Percentiles rank a stretch among this genome's conserved stretches.
These are phyloP conservation scores for Heliconius ethilla DNA, from an alignment of 2,888 invertebrate genomes.

Conservation along the genomic window DNA sequence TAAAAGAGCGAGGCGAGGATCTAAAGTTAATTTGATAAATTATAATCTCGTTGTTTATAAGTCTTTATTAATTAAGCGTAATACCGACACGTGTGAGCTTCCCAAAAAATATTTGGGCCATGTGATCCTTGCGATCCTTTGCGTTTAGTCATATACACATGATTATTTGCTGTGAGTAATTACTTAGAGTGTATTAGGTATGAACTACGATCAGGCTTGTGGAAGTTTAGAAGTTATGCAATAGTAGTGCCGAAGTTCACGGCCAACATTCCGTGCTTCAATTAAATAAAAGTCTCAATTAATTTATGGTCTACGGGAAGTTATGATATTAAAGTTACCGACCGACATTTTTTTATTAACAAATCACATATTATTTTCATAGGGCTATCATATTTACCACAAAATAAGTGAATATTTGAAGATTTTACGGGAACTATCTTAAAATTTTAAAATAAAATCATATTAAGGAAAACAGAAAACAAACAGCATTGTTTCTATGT, in stretches of 20 bases:
- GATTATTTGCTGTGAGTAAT: slow-evolving; percentile 33
- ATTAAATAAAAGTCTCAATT: slow-evolving; percentile 34
- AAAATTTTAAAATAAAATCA: background rate
- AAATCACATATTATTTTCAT: background rate
- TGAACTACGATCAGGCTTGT: slow-evolving; percentile 32
- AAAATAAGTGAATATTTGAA: background rate
- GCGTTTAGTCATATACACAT: slow-evolving; percentile 33
- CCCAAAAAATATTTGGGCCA: slow-evolving; percentile 20
- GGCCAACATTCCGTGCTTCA: slow-evolving; percentile 35
- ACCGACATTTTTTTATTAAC: background rate
- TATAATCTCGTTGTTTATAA: slow-evolving; percentile 15
- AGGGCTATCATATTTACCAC: background rate
- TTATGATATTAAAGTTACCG: slow-evolving; percentile 32
- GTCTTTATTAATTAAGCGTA: slow-evolving; percentile 12
- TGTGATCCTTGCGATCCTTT: slow-evolving; percentile 27
- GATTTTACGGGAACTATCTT: background rate
- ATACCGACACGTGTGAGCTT: slow-evolving; percentile 15
- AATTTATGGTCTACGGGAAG: slow-evolving; percentile 42
- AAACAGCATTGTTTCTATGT: slow-evolving; percentile 19
- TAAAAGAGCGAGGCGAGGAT: background rate
- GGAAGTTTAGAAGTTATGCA: slow-evolving; percentile 32
- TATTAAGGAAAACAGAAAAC: slow-evolving; percentile 6
- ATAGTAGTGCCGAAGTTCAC: slow-evolving; percentile 32
- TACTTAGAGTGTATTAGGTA: slow-evolving; percentile 33
- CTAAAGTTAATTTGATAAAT: slow-evolving; percentile 4